Evolutionary conservation across 37 sponge, comb jelly and placozoan genomes (phyloP).

Genomic region (Agelas oroides): DNA sequence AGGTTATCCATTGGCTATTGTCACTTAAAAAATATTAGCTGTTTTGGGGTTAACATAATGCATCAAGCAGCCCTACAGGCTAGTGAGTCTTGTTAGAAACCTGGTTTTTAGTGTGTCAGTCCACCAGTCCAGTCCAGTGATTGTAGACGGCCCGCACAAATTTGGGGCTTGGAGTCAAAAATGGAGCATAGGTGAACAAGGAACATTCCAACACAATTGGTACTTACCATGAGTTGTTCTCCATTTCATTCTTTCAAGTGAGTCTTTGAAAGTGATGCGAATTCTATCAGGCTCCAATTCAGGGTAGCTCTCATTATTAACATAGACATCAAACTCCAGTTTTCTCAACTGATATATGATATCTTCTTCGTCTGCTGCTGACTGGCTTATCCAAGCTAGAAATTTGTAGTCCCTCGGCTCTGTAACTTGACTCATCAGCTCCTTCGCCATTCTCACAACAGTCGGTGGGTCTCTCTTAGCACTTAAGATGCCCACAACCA

Average conservation of each 20-base stretch:
- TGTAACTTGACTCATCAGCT: background rate
- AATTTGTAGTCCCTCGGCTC: constrained; percentile 11
- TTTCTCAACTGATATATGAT: background rate
- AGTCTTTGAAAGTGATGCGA: constrained; percentile 26
- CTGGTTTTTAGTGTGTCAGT: no score
- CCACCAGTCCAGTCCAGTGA: no score
- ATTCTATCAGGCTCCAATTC: constrained; percentile 28
- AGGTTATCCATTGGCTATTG: no score
- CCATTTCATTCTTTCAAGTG: constrained; percentile 38
- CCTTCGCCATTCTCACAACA: constrained; percentile 3
- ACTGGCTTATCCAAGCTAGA: constrained; percentile 12
- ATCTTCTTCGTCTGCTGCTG: constrained; percentile 9
- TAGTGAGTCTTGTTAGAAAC: no score
- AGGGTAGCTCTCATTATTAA: constrained; percentile 7
- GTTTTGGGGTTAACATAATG: no score
- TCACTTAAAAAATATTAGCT: no score
- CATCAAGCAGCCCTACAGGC: no score
- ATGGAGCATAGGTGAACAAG: no score
- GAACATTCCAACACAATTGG: no score
- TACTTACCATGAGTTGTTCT: constrained; percentile 47
- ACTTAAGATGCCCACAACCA: constrained; percentile 29
- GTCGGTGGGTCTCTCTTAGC: constrained; percentile 38
- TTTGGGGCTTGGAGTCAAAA: no score
- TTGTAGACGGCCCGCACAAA: no score
- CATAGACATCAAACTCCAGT: background rate